Conservation (phyloP, 1,140 invertebrate species). For the Cheumatopsyche charites region DNA sequence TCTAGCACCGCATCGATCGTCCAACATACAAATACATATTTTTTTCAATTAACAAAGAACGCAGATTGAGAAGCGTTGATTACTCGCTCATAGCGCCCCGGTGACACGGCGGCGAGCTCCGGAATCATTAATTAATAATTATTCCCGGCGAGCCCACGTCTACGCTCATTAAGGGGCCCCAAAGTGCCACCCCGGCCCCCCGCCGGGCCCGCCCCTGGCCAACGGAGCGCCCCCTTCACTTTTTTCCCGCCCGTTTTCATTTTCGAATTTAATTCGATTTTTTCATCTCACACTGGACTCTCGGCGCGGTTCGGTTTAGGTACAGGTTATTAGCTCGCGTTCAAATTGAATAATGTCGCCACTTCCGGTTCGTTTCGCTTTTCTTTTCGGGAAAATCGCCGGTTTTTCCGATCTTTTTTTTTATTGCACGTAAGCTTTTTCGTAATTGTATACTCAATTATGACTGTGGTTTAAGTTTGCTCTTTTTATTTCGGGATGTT, state of each 20-base stretch:
- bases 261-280: conserved; percentile 4
- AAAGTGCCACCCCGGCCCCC: neutral
- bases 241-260: neutral
- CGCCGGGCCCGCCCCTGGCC: neutral
- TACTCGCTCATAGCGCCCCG: neutral
- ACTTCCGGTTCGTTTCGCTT: conserved; percentile 2
- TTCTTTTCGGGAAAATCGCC: neutral
- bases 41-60: too few relatives aligned
- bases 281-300: neutral
- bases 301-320: neutral
- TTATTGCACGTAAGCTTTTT: too few relatives aligned
- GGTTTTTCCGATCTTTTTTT: too few relatives aligned
- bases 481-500: too few relatives aligned
- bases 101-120: neutral
- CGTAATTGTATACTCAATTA: too few relatives aligned
- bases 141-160: conserved; percentile 33
- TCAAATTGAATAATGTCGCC: conserved; percentile 32
- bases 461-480: too few relatives aligned
- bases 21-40: too few relatives aligned
- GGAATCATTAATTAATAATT: conserved; percentile 43
- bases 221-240: neutral
- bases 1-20: too few relatives aligned
- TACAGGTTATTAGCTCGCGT: conserved; percentile 23
- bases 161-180: conserved; percentile 31
- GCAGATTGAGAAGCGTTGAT: too few relatives aligned